A percentile compares a stretch with the other conserved stretches of the same genome.
These are phyloP conservation scores for Periplaneta americana DNA, from an alignment of 1,140 invertebrate species.

Conservation along the genomic window DNA sequence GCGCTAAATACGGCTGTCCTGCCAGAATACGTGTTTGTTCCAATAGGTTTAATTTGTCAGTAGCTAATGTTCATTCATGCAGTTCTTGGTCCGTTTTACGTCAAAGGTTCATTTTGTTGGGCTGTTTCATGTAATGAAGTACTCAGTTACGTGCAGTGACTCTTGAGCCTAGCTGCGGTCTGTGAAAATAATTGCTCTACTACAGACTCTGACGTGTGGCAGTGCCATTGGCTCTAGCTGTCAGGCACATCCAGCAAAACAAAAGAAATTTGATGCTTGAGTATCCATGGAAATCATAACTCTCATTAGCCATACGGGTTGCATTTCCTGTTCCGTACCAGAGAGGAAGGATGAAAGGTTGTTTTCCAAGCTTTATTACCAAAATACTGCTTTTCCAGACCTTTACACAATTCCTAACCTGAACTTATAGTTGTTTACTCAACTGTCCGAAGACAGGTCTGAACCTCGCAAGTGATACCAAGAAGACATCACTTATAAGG, in stretches of 20 bases:
- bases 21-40: too few relatives aligned
- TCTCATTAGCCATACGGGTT: neutral
- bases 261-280: too few relatives aligned
- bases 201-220: neutral
- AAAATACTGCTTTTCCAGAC: too few relatives aligned
- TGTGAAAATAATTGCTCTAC: neutral
- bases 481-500: too few relatives aligned
- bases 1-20: too few relatives aligned
- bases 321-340: neutral
- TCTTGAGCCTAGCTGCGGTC: neutral
- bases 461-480: too few relatives aligned
- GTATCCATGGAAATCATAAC: neutral
- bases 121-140: neutral
- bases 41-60: neutral
- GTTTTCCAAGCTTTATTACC: too few relatives aligned
- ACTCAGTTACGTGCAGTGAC: neutral
- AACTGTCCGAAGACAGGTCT: too few relatives aligned
- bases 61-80: neutral
- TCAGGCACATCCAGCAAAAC: too few relatives aligned
- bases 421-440: too few relatives aligned
- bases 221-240: neutral
- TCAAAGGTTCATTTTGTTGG: neutral
- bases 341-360: neutral
- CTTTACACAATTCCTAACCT: too few relatives aligned
- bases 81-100: neutral